Evolutionary conservation across 30 jellyfish, hydroid and myxozoan genomes (phyloP).

Genomic region (Cassiopea andromeda): DNA sequence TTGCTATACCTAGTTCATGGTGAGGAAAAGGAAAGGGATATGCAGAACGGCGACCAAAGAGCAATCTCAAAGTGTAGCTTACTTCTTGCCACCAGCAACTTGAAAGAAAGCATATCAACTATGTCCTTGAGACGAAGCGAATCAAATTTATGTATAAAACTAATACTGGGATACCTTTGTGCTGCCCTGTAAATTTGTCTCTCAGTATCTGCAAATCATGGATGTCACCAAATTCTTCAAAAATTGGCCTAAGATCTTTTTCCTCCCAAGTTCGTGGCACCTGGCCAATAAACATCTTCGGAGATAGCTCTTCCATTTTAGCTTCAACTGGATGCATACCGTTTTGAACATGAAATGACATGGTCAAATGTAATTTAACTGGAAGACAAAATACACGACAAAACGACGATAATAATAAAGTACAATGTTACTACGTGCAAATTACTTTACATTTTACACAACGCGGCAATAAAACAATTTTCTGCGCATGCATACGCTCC

Average conservation of each 20-base stretch:
- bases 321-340: constrained; percentile 46
- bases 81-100: neutral
- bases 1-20: too few relatives aligned
- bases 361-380: constrained; percentile 5
- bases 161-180: constrained; percentile 51
- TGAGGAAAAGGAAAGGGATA: too few relatives aligned
- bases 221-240: constrained; percentile 82
- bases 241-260: constrained; percentile 74
- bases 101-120: too few relatives aligned
- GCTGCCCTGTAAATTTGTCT: constrained; percentile 82
- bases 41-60: too few relatives aligned
- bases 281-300: constrained; percentile 86
- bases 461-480: neutral
- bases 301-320: constrained; percentile 34
- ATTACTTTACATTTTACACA: constrained; percentile 10
- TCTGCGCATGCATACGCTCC: constrained; percentile 4
- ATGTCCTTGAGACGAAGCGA: neutral
- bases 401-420: neutral
- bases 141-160: too few relatives aligned
- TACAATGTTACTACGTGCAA: neutral
- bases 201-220: constrained; percentile 65
- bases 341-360: constrained; percentile 68
- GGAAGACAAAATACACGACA: constrained; percentile 27
- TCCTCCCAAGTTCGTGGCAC: constrained; percentile 90
- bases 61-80: too few relatives aligned